phyloP scores from a whole-genome alignment of 2,888 invertebrate species.

The Leucania comma region DNA sequence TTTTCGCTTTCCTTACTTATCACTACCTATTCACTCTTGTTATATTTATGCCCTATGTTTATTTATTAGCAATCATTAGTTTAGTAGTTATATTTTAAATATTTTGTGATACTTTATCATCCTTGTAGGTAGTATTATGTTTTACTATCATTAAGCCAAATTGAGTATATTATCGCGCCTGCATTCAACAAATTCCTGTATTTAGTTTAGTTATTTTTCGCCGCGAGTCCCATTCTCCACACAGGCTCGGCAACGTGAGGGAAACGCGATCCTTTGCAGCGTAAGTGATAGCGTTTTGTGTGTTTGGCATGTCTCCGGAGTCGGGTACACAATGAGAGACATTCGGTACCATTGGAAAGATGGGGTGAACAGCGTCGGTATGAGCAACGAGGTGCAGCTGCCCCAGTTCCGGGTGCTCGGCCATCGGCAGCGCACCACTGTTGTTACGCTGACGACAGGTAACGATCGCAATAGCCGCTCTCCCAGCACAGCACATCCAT shows the following conservation, averaged over 20 bases:
- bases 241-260: constrained; percentile 76
- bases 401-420: constrained; percentile 99
- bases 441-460: constrained; percentile 99
- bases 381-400: constrained; percentile 98
- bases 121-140: constrained; percentile 76
- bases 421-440: constrained; percentile 98
- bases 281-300: constrained; percentile 91
- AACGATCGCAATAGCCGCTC: constrained; percentile 88
- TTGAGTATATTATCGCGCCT: constrained; percentile 61
- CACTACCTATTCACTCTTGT: constrained; percentile 17
- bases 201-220: constrained; percentile 74
- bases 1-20: constrained; percentile 61
- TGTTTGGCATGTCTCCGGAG: constrained; percentile 93
- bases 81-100: constrained; percentile 6
- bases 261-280: constrained; percentile 85
- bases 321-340: constrained; percentile 99
- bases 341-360: constrained; percentile 99
- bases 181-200: constrained; percentile 63
- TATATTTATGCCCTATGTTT: constrained; percentile 25
- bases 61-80: constrained; percentile 16
- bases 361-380: constrained; percentile 97
- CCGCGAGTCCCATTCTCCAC: constrained; percentile 75
- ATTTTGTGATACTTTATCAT: constrained; percentile 33
- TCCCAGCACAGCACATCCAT: constrained; percentile 85
- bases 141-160: constrained; percentile 82